Conservation (phyloP, 2,113 vertebrate genomes). For the cattle (Bos taurus) region ARS-UCD2.0 NC_037339.1:30659001-30659500, state of each 20-base stretch:
- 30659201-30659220: accelerated
- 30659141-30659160: not conserved
- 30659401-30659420: accelerated
- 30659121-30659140: not conserved
- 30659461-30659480: not conserved
- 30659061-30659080: not conserved
- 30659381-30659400: not conserved
- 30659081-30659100: not conserved
- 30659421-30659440: not conserved
- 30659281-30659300: not conserved
- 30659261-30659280: not conserved
- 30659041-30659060: not conserved
- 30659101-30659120: not conserved
- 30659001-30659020: not conserved
- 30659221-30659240: not conserved
- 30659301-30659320: not conserved
- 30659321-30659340: not conserved
- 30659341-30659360: not conserved
- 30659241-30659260: not conserved
- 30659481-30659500: not conserved
- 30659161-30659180: not conserved
- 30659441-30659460: not conserved
- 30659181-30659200: not conserved
- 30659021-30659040: not conserved
- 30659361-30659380: not conserved